A percentile compares a stretch with the other conserved stretches of the same genome.
Evolutionary conservation across 2,113 vertebrate genomes (phyloP).

Genomic region (Actenoides hombroni): DNA sequence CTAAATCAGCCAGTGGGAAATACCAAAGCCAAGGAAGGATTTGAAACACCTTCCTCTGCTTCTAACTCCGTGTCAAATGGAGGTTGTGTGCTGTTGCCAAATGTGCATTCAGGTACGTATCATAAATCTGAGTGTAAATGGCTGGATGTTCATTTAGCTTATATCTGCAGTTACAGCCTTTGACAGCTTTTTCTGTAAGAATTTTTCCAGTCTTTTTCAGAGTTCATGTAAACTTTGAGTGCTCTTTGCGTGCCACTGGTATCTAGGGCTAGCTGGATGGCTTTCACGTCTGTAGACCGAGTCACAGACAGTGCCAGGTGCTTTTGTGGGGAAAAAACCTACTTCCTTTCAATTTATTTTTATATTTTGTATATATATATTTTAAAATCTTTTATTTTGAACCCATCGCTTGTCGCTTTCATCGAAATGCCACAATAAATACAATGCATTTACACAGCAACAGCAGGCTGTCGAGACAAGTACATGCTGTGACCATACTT

Average conservation of each 20-base stretch:
- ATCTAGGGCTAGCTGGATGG: background rate
- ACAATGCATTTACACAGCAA: background rate
- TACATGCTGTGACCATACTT: fast-evolving
- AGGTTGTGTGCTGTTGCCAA: background rate
- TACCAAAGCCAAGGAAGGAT: background rate
- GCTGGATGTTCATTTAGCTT: background rate
- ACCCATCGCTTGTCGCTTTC: background rate
- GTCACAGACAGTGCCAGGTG: background rate
- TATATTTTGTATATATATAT: background rate
- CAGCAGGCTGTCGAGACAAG: background rate
- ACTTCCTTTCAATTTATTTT: background rate
- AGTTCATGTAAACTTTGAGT: background rate
- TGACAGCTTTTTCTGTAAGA: background rate
- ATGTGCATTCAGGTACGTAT: background rate
- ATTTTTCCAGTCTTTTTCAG: background rate
- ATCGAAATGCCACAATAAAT: background rate
- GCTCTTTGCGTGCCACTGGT: background rate
- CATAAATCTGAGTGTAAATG: background rate
- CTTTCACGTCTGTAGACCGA: background rate
- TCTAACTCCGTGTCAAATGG: background rate
- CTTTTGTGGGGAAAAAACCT: background rate
- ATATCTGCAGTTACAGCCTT: background rate
- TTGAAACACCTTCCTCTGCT: background rate
- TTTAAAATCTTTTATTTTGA: background rate
- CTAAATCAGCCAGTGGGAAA: background rate